Conservation (phyloP, 2,888 invertebrate species). For the Drosophila falleni region DNA sequence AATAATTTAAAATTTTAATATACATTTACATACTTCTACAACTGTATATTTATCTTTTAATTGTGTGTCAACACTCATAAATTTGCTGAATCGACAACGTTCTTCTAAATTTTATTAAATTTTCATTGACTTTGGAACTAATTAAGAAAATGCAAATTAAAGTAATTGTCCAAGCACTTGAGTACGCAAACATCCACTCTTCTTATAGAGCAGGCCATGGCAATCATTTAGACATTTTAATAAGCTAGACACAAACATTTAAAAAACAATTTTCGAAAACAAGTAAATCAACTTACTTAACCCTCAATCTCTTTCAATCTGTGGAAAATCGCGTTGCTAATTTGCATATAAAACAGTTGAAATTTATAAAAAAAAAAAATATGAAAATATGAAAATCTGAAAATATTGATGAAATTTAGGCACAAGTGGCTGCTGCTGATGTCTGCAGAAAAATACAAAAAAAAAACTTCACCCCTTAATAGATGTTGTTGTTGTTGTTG, state of each 20-base stretch:
- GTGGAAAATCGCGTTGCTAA: constrained; percentile 79
- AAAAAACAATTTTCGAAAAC: constrained; percentile 69
- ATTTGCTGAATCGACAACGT: background rate
- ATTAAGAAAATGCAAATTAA: constrained; percentile 67
- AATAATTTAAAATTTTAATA: background rate
- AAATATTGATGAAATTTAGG: constrained; percentile 81
- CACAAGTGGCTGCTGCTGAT: constrained; percentile 45
- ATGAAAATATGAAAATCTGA: constrained; percentile 64
- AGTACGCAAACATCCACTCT: constrained; percentile 33
- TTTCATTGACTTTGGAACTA: constrained; percentile 46
- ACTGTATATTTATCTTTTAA: background rate
- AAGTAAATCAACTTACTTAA: constrained; percentile 56
- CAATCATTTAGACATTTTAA: constrained; percentile 81
- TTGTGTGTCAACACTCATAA: background rate
- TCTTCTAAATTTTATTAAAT: constrained; percentile 11
- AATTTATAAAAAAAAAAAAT: constrained; percentile 61
- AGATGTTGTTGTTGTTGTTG: constrained; percentile 36
- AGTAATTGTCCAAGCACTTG: constrained; percentile 55
- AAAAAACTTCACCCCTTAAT: constrained; percentile 54
- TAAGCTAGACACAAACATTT: constrained; percentile 69
- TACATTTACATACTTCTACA: background rate
- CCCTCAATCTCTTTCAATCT: constrained; percentile 51
- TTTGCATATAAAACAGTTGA: constrained; percentile 85
- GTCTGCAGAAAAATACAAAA: background rate
- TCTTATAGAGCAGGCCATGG: background rate